Conservation (phyloP, 2,888 invertebrate species). For the Elegia similella region DNA sequence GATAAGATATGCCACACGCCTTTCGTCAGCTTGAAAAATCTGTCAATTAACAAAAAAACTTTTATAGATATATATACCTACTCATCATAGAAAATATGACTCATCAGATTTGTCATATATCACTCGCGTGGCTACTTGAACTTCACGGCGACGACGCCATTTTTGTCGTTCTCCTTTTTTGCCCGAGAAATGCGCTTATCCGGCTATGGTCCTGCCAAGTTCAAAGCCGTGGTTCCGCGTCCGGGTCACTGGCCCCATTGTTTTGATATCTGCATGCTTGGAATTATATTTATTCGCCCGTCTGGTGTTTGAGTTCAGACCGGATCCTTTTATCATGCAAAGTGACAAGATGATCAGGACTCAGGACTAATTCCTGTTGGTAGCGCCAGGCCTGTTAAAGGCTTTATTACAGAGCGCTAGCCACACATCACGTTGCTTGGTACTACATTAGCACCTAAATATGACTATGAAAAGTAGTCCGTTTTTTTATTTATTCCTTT, state of each 20-base stretch:
- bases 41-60: too few relatives aligned
- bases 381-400: background rate
- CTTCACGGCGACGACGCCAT: slow-evolving; percentile 24
- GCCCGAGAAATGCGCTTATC: slow-evolving; percentile 34
- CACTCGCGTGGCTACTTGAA: slow-evolving; percentile 11
- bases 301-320: background rate
- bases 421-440: too few relatives aligned
- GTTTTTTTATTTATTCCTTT: too few relatives aligned
- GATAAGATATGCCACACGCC: too few relatives aligned
- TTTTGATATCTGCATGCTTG: slow-evolving; percentile 25
- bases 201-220: slow-evolving; percentile 37
- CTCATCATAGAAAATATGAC: background rate
- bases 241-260: slow-evolving; percentile 49
- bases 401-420: too few relatives aligned
- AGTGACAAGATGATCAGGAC: background rate
- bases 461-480: too few relatives aligned
- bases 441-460: too few relatives aligned
- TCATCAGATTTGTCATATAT: background rate
- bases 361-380: background rate
- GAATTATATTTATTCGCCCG: slow-evolving; percentile 23
- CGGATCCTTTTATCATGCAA: background rate
- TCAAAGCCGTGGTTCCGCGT: slow-evolving; percentile 30
- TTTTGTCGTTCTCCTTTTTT: slow-evolving; percentile 24
- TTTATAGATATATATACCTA: too few relatives aligned
- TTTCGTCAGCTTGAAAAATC: too few relatives aligned